Base-by-base conservation (phyloP, 2,797 vertebrate genomes). In the Pachyuromys duprasi region DNA sequence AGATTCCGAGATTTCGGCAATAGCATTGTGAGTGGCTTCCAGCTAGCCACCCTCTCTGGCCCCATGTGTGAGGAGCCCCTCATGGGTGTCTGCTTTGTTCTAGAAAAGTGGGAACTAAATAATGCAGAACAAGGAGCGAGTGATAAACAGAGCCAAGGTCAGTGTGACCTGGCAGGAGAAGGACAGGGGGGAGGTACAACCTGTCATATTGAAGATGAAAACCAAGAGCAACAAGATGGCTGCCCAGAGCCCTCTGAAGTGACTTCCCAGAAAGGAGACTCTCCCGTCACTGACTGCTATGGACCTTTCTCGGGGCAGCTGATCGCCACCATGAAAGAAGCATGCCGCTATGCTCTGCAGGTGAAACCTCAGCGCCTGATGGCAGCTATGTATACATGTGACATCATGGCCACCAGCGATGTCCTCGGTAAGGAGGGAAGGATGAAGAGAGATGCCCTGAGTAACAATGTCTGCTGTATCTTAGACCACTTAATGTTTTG, bases 371-470 rank as follows among this genome's bases (percentile, higher is more conserved):
- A 99, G 98, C 99, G 99, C 4, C 99, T 99, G 31, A 99, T 99
- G 99, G 99, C 99, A 2, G 99, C 99, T 0, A 99, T 99, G 99
- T 99, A 99, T 96, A 99, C 99, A 0, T 99, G 99, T 67, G 99
- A 99, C 94, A 99, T 99, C 95, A 99, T 99, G 99, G 99, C 99
- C 86, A 99, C 99, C 0, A 99, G 99, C 0, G 99, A 99, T 15
- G 99, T 99, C 60, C 97, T 99, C 8, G 99, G 99, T 99, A 98
- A 99, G 99, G 92, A 18, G 0, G 0, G 36, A 20, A 60, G 81
- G 60, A 7, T 15, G 8, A 6, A 24, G 39, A 63, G n/a, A 76
- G 88, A 31, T 22, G 0, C 33, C 57, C 72, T 55, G 60, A 33
- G 26, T 22, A 11, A 20, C 1, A 65, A 26, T 17, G 18, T 15